phyloP scores from a whole-genome alignment of 30 jellyfish, hydroid and myxozoan species.

The Turritopsis rubra region DNA sequence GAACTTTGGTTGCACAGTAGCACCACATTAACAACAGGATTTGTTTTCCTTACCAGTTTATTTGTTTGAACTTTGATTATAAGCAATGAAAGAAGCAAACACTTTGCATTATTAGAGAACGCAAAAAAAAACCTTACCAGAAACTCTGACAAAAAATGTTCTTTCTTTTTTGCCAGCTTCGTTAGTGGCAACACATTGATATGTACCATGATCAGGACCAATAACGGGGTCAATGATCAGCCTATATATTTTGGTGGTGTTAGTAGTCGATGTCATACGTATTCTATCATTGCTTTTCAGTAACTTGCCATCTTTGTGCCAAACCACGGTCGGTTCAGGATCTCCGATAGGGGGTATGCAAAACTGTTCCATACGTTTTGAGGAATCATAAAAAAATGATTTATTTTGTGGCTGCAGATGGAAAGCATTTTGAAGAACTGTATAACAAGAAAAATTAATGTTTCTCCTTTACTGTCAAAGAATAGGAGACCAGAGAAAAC shows the following conservation, averaged over 20 bases:
- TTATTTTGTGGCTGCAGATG: background rate
- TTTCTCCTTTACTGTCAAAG: too few species aligned
- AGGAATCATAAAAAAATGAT: background rate
- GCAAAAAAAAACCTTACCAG: background rate
- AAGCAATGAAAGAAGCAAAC: too few species aligned
- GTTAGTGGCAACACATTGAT: background rate
- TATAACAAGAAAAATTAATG: too few species aligned
- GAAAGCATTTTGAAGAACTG: background rate
- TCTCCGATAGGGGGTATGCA: background rate
- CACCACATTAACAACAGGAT: too few species aligned
- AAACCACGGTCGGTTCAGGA: background rate
- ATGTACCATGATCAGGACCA: background rate
- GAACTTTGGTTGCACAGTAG: too few species aligned
- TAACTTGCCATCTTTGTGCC: background rate
- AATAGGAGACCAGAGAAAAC: too few species aligned
- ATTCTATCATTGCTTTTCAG: background rate
- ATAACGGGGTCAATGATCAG: background rate
- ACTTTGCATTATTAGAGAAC: background rate
- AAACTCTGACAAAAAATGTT: constrained; percentile 1
- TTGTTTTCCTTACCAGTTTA: too few species aligned
- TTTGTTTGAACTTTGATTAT: too few species aligned
- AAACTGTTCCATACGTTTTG: background rate
- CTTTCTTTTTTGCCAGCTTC: background rate
- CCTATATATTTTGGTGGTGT: background rate
- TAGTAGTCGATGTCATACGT: background rate